Base-by-base conservation (phyloP, 2,797 vertebrate genomes). In the Etheostoma perlongum region DNA sequence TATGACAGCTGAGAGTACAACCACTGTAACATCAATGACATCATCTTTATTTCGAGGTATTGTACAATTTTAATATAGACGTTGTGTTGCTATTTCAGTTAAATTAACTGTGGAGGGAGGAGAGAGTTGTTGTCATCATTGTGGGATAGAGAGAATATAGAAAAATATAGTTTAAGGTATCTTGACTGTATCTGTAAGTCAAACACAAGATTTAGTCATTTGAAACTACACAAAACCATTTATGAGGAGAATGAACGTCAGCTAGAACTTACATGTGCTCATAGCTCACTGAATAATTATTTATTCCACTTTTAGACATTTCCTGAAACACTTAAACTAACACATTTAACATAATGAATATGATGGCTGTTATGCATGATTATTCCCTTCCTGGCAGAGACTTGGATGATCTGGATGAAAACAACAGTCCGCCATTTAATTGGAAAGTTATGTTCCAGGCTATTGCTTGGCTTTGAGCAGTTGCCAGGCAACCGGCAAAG, bases 41-140 rank as follows among this genome's bases (percentile, higher is more conserved):
- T 18, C 61, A 2, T 15, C 68, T 54, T 25, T 67, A 36, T 59
- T 47, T 59, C 25, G 4, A 85, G 88, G 91, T 93, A 90, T 19
- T 27, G 16, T 63, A 13, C 36, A 12, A 4, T 40, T 40, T 11
- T 40, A 40, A 12, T 9, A 13, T 44, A 44, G 14, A 44, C 14
- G 13, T 44, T 44, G 42, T 44, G 42, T 44, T 44, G 12, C 14
- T 44, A 15, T 46, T 44, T 30, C 7, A 30, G 16, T 52, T 18
- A 40, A 52, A 25, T 62, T 3, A n/a, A 6, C 21, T n/a, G 40
- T 53, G 48, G 15, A 60, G 40, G 48, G 21, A 51, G 46, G 54
- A 52, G 14, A 42, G 6, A 10, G 3, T 67, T 7, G 42, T 15
- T n/a, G 36, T 40, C 10, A 40, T 11, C 36, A 11, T 40, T 40